These are phyloP conservation scores for Perccottus glenii DNA, from an alignment of 2,113 vertebrate species.

Conservation along the genomic window DNA sequence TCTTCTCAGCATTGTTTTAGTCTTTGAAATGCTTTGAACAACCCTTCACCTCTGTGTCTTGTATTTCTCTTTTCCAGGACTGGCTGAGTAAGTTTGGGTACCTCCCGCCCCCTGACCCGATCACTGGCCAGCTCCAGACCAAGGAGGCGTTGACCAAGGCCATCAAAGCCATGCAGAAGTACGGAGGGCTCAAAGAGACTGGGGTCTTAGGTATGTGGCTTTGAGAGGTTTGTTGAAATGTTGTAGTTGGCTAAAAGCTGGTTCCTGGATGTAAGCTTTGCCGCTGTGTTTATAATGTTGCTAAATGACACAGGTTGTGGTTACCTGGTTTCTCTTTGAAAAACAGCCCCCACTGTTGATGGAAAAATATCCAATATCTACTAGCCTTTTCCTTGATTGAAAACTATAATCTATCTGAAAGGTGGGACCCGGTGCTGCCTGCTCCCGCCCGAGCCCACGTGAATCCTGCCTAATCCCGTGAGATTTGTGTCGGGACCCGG, in stretches of 20 bases:
- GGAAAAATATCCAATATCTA: not conserved
- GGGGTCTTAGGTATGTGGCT: constrained; percentile 86
- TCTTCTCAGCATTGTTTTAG: constrained; percentile 35
- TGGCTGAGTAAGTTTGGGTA: constrained; percentile 97
- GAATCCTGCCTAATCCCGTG: too few species aligned
- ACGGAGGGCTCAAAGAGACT: constrained; percentile 90
- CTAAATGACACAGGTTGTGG: not conserved
- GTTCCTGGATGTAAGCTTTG: not conserved
- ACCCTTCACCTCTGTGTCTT: constrained; percentile 29
- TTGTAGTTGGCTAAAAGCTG: not conserved
- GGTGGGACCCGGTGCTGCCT: not conserved
- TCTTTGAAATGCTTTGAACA: constrained; percentile 34
- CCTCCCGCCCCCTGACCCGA: constrained; percentile 87
- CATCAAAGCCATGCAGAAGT: constrained; percentile 76
- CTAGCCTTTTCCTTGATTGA: not conserved
- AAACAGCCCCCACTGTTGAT: not conserved
- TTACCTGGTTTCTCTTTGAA: not conserved
- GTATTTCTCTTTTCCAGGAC: constrained; percentile 79
- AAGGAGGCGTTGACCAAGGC: constrained; percentile 91
- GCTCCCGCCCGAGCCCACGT: too few species aligned
- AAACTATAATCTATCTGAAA: not conserved
- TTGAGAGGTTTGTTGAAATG: not conserved
- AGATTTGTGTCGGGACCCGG: too few species aligned
- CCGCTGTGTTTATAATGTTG: not conserved
- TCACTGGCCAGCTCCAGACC: constrained; percentile 87